A percentile compares a stretch with the other conserved stretches of the same genome.
Evolutionary conservation across 2,113 vertebrate genomes (phyloP).

Genomic region (Sinocyclocheilus grahami): DNA sequence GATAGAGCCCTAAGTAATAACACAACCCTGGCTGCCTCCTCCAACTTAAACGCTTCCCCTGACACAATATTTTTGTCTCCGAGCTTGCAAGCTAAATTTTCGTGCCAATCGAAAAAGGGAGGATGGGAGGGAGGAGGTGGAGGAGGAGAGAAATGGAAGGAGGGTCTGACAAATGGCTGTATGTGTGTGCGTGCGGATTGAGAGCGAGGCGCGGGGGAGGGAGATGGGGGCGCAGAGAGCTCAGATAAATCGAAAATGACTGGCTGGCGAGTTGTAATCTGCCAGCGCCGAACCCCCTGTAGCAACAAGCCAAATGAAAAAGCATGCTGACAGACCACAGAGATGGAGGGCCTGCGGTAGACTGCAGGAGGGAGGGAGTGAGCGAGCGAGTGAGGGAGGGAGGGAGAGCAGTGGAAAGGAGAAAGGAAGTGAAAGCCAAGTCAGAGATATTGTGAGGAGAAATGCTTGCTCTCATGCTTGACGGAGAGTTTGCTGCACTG

Average conservation of each 20-base stretch:
- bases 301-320: slow-evolving; percentile 79
- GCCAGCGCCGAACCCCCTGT: slow-evolving; percentile 78
- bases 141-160: slow-evolving; percentile 45
- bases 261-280: slow-evolving; percentile 85
- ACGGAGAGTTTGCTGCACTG: slow-evolving; percentile 24
- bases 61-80: slow-evolving; percentile 88
- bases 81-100: slow-evolving; percentile 85
- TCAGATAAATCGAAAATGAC: slow-evolving; percentile 89
- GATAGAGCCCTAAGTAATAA: slow-evolving; percentile 98
- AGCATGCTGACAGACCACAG: slow-evolving; percentile 76
- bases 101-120: slow-evolving; percentile 77
- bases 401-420: slow-evolving; percentile 20
- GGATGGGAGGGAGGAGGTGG: slow-evolving; percentile 68
- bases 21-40: slow-evolving; percentile 88
- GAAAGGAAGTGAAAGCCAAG: slow-evolving; percentile 17
- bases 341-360: slow-evolving; percentile 79
- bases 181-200: slow-evolving; percentile 60
- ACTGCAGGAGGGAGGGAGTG: slow-evolving; percentile 64
- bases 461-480: slow-evolving; percentile 56
- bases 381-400: not conserved
- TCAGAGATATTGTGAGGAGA: slow-evolving; percentile 52
- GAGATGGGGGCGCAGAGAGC: slow-evolving; percentile 67
- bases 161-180: slow-evolving; percentile 78
- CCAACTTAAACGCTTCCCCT: slow-evolving; percentile 95
- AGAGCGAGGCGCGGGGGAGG: slow-evolving; percentile 35